Percentiles rank a stretch among this genome's conserved stretches.
Evolutionary conservation across 1,140 invertebrate species (phyloP).

Genomic region (Cyclargus thomasi): DNA sequence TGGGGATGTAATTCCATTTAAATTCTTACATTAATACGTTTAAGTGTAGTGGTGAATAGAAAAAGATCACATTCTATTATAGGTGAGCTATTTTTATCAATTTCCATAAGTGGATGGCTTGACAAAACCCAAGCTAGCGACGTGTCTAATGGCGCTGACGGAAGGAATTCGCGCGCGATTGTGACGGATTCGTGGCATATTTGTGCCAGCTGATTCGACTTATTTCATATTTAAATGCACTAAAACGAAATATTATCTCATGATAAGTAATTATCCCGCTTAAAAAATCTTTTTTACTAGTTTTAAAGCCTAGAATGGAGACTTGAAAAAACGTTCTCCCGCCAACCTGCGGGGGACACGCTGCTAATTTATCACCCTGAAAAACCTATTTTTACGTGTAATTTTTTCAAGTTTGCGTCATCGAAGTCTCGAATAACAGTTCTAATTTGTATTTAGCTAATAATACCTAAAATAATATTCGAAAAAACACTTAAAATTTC

Average conservation of each 20-base stretch:
- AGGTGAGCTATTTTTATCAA: conserved; percentile 67
- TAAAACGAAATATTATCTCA: conserved; percentile 37
- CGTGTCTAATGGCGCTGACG: conserved; percentile 75
- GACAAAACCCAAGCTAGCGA: conserved; percentile 69
- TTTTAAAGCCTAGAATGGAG: conserved; percentile 34
- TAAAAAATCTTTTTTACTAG: conserved; percentile 30
- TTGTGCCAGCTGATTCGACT: conserved; percentile 57
- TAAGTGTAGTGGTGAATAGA: conserved; percentile 27
- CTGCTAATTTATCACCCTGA: conserved; percentile 39
- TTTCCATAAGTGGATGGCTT: conserved; percentile 66
- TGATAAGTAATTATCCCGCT: conserved; percentile 37
- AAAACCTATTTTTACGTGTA: conserved; percentile 32
- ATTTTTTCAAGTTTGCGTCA: conserved; percentile 30
- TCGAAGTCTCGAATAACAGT: conserved; percentile 24
- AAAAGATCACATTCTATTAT: conserved; percentile 36
- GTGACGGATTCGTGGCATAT: conserved; percentile 73
- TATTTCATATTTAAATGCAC: conserved; percentile 40
- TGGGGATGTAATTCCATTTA: conserved; percentile 34
- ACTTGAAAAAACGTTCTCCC: conserved; percentile 59
- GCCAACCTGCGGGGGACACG: conserved; percentile 70
- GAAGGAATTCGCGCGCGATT: conserved; percentile 74
- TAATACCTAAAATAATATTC: conserved; percentile 32
- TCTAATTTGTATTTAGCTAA: conserved; percentile 28
- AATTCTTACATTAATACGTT: conserved; percentile 34
- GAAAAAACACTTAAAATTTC: conserved; percentile 45